Evolutionary conservation across 2,113 vertebrate species (phyloP).

Genomic region (Vulpes lagopus): DNA sequence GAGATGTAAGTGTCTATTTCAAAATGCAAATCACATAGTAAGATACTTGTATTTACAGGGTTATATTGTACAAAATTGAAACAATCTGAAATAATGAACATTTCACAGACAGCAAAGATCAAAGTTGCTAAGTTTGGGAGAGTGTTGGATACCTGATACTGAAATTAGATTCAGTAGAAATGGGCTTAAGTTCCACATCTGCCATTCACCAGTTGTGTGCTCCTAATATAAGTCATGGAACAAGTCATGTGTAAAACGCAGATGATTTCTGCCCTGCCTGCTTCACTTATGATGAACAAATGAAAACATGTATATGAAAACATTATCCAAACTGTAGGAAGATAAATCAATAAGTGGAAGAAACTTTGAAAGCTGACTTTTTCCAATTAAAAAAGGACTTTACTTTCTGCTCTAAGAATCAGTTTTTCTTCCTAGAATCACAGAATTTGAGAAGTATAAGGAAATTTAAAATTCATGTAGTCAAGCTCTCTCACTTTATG

Average conservation of each 20-base stretch:
- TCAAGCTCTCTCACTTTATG: not conserved
- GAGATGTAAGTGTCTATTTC: conserved; percentile 72
- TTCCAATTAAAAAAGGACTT: not conserved
- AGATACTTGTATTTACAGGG: conserved; percentile 61
- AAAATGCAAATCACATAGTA: conserved; percentile 74
- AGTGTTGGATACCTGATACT: not conserved
- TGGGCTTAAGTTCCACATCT: not conserved
- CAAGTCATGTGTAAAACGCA: not conserved
- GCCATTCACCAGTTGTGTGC: not conserved
- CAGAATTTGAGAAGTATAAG: conserved; percentile 27
- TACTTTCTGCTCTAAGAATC: no score
- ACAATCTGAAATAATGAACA: not conserved
- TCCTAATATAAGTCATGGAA: not conserved
- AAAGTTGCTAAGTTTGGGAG: not conserved
- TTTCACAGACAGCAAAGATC: not conserved
- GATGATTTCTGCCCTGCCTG: not conserved
- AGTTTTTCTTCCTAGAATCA: not conserved
- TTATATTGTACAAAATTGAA: conserved; percentile 52
- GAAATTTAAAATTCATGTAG: not conserved
- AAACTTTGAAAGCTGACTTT: not conserved
- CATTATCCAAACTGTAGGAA: not conserved
- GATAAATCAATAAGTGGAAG: not conserved
- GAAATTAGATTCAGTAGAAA: not conserved
- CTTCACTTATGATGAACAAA: not conserved
- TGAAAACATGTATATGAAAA: not conserved